Evolutionary conservation across 1,140 invertebrate species (phyloP).

Genomic region (Lutraria rhynchaena): DNA sequence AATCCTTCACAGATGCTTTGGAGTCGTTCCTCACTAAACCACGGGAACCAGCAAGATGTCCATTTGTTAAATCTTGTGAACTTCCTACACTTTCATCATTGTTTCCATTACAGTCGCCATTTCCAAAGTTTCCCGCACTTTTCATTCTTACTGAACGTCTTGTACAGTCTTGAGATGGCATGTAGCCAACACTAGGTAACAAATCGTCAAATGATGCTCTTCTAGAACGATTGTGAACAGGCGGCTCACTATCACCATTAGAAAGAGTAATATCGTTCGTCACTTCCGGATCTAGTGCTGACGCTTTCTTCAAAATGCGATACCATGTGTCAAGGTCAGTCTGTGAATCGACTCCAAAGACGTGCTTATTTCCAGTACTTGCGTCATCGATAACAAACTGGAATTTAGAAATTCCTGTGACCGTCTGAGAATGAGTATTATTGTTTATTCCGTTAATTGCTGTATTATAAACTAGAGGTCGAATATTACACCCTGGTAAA

Average conservation of each 20-base stretch:
- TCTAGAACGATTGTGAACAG: slow-evolving; percentile 10
- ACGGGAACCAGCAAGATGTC: slow-evolving; percentile 16
- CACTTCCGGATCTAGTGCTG: slow-evolving; percentile 62
- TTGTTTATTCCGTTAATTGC: slow-evolving; percentile 60
- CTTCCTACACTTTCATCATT: not conserved
- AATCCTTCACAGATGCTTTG: slow-evolving; percentile 62
- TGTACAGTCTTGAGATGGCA: slow-evolving; percentile 46
- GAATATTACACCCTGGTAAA: slow-evolving; percentile 70
- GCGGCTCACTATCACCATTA: not conserved
- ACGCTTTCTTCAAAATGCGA: slow-evolving; percentile 63
- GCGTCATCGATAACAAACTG: slow-evolving; percentile 72
- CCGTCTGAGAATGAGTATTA: slow-evolving; percentile 60
- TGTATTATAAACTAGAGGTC: slow-evolving; percentile 70
- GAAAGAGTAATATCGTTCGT: slow-evolving; percentile 20
- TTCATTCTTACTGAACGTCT: slow-evolving; percentile 45
- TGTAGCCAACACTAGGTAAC: slow-evolving; percentile 37
- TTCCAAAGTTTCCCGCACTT: slow-evolving; percentile 7
- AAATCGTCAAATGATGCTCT: slow-evolving; percentile 29
- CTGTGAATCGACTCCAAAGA: slow-evolving; percentile 69
- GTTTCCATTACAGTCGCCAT: slow-evolving; percentile 34
- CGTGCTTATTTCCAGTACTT: slow-evolving; percentile 61
- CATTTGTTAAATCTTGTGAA: not conserved
- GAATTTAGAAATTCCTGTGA: slow-evolving; percentile 69
- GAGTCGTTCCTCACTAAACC: slow-evolving; percentile 11
- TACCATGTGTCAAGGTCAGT: slow-evolving; percentile 69